phyloP scores from a whole-genome alignment of 2,797 vertebrate genomes.

The Chloroceryle inda region DNA sequence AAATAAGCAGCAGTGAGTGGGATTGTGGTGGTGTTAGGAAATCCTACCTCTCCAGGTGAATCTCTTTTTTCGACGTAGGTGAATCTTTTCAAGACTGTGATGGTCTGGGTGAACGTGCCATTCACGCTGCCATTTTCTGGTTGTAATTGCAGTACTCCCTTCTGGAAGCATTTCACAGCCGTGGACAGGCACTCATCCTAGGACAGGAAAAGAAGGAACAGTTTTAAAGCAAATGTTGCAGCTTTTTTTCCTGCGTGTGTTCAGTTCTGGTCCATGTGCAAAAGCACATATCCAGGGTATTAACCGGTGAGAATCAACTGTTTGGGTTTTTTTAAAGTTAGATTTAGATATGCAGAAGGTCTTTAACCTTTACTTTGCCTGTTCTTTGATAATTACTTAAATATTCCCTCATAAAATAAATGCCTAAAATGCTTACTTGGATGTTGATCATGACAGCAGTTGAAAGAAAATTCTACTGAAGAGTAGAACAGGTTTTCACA shows the following conservation, averaged over 20 bases:
- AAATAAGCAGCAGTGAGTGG: background rate
- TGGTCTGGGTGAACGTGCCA: background rate
- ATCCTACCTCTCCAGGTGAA: conserved; percentile 28
- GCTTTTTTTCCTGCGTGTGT: background rate
- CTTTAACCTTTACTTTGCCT: background rate
- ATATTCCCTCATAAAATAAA: background rate
- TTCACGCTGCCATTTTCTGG: background rate
- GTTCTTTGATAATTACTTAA: background rate
- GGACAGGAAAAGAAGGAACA: conserved; percentile 24
- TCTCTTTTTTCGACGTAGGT: background rate
- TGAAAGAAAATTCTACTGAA: background rate
- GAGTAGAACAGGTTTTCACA: background rate
- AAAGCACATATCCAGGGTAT: background rate
- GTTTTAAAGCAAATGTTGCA: background rate
- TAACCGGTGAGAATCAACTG: background rate
- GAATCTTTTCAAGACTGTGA: conserved; percentile 28
- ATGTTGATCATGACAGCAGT: background rate
- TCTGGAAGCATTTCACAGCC: conserved; percentile 78
- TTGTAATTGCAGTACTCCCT: conserved; percentile 49
- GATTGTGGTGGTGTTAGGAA: background rate
- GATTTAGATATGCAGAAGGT: background rate
- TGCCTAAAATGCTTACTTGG: background rate
- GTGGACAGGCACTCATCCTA: conserved; percentile 72
- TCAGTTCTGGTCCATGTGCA: background rate
- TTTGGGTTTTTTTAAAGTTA: background rate